Evolutionary conservation across 2,113 vertebrate genomes (phyloP).

Genomic region (Rafetus swinhoei): DNA sequence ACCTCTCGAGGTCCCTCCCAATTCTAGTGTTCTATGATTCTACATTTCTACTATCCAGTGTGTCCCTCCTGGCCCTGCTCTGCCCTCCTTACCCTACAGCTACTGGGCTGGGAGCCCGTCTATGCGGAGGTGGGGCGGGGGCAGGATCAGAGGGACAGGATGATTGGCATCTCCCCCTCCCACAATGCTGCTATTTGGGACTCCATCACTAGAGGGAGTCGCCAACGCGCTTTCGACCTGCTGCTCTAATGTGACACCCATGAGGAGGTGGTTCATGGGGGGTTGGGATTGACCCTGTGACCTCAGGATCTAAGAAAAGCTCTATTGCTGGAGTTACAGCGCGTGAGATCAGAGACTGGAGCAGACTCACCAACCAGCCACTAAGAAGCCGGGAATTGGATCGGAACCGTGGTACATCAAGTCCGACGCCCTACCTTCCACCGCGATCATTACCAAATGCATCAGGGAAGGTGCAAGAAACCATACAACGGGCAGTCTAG

Average conservation of each 20-base stretch:
- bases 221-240: background rate
- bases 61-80: no score
- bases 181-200: background rate
- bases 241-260: background rate
- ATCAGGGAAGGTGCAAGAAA: background rate
- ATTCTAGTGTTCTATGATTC: no score
- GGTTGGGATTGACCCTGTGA: background rate
- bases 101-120: background rate
- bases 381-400: no score
- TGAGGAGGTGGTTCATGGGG: background rate
- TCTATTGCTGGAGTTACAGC: background rate
- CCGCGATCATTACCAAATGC: background rate
- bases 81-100: background rate
- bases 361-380: background rate
- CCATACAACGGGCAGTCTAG: background rate
- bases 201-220: background rate
- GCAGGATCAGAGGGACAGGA: background rate
- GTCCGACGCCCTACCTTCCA: background rate
- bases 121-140: background rate
- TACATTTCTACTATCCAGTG: background rate
- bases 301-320: background rate
- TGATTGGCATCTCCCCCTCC: background rate
- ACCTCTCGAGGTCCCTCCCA: no score
- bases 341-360: background rate
- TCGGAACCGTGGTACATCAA: background rate